Evolutionary conservation across 2,113 vertebrate genomes (phyloP), one percentile per base, ranked within the genome.

Genomic region (Acanthisitta chloris): DNA sequence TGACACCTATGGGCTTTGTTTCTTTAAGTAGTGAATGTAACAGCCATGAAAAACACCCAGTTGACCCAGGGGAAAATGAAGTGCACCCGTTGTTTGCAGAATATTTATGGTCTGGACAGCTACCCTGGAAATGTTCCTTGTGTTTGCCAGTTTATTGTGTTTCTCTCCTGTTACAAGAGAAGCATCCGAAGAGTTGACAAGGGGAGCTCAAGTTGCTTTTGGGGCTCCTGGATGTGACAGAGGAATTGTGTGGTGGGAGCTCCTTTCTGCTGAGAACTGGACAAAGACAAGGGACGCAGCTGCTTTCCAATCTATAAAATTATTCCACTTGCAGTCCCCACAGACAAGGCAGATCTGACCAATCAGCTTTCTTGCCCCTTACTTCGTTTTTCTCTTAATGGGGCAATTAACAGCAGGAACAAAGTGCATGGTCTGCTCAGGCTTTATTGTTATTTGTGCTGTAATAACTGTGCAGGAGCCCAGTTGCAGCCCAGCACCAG

Each of bases 341-440:
- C 16, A 84, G 96, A 95, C 26, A 2, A 87, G 51, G 76, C 93
- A 95, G 92, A 92, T 86, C 93, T 86, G 96, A n/a, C 93, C 96
- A 96, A 94, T 96, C 93, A 84, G 59, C 15, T 66, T 91, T 93
- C 92, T 93, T 96, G 90, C 88, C 94, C 96, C 96, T 96, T 86
- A 42, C 93, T 86, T 95, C 14, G 64, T 94, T 97, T 94, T 92
- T 96, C 88, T 88, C 94, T 96, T 97, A 96, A 96, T 95, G 92
- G 92, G 94, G 88, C 92, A 96, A 96, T 97, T 96, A 96, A 95
- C 94, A 96, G 94, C 96, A 96, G 96, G 94, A 96, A 93, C 92
- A 92, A 96, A 96, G 94, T 96, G 92, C 92, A 49, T 65, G 92
- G 92, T 92, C 93, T 95, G 96, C 93, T 94, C 86, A 57, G 83